These are phyloP conservation scores for Syngnathus typhle DNA, from an alignment of 2,113 vertebrate species.

Conservation along the genomic window DNA sequence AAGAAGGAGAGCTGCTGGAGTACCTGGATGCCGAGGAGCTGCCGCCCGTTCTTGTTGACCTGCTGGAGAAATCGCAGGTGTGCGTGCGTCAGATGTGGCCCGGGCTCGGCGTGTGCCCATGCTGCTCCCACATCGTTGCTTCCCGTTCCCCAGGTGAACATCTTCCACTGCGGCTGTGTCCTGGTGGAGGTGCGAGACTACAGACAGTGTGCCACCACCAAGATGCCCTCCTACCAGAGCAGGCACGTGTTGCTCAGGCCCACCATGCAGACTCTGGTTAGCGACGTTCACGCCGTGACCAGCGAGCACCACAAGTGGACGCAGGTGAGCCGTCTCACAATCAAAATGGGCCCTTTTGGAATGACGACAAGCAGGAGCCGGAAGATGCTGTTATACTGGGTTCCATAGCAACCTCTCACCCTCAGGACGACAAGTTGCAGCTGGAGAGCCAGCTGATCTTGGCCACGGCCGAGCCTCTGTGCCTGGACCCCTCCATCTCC, in stretches of 20 bases:
- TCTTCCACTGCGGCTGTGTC: slow-evolving; percentile 98
- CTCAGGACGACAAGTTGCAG: slow-evolving; percentile 92
- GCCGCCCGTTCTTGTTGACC: slow-evolving; percentile 95
- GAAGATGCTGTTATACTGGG: neutral
- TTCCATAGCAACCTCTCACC: slow-evolving; percentile 2
- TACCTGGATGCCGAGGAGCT: slow-evolving; percentile 96
- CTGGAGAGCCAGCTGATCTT: slow-evolving; percentile 96
- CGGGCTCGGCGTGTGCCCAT: no score
- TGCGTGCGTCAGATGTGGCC: neutral
- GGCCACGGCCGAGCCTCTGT: slow-evolving; percentile 93
- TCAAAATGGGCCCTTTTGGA: no score
- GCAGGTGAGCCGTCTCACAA: slow-evolving; percentile 78
- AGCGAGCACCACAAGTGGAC: slow-evolving; percentile 99
- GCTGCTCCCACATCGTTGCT: neutral
- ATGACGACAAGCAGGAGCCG: no score
- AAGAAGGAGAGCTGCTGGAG: slow-evolving; percentile 93
- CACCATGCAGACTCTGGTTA: slow-evolving; percentile 97
- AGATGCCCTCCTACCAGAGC: slow-evolving; percentile 89
- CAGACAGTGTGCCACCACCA: slow-evolving; percentile 87
- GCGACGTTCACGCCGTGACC: slow-evolving; percentile 97
- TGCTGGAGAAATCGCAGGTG: slow-evolving; percentile 98
- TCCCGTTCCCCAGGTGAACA: slow-evolving; percentile 82
- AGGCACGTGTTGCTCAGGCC: slow-evolving; percentile 90
- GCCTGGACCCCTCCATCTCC: slow-evolving; percentile 95
- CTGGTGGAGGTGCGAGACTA: slow-evolving; percentile 96